Conservation (phyloP, 2,888 invertebrate species). For the Hyposoter dolosus region DNA sequence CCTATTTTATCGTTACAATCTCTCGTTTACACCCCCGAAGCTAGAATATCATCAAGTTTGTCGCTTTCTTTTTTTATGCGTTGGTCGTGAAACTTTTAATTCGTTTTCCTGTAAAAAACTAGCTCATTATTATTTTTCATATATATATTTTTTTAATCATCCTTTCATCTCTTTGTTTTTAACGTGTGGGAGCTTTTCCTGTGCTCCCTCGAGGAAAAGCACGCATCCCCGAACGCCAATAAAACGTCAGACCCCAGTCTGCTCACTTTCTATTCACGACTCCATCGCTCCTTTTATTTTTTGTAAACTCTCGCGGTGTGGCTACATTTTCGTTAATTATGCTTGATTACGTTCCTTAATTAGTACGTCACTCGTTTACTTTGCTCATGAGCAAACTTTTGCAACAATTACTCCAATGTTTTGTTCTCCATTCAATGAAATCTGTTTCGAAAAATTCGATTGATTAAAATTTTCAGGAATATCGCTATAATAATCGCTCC, state of each 20-base stretch:
- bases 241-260: constrained; percentile 34
- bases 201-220: neutral
- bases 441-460: neutral
- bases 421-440: neutral
- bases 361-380: constrained; percentile 52
- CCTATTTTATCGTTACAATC: constrained; percentile 48
- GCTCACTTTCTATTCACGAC: constrained; percentile 23
- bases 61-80: neutral
- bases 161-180: constrained; percentile 3
- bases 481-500: neutral
- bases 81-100: constrained; percentile 39
- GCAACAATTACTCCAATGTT: neutral
- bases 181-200: neutral
- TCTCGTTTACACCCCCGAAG: constrained; percentile 25
- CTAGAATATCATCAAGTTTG: constrained; percentile 33
- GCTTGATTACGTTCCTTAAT: constrained; percentile 52
- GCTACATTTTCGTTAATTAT: constrained; percentile 23
- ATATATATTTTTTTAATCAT: neutral
- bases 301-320: neutral
- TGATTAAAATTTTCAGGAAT: neutral
- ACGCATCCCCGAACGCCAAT: constrained; percentile 53
- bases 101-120: constrained; percentile 26
- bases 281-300: neutral
- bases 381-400: neutral
- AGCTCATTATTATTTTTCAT: constrained; percentile 38